Conservation (phyloP, 1,140 invertebrate genomes). For the Dendroctonus valens region DNA sequence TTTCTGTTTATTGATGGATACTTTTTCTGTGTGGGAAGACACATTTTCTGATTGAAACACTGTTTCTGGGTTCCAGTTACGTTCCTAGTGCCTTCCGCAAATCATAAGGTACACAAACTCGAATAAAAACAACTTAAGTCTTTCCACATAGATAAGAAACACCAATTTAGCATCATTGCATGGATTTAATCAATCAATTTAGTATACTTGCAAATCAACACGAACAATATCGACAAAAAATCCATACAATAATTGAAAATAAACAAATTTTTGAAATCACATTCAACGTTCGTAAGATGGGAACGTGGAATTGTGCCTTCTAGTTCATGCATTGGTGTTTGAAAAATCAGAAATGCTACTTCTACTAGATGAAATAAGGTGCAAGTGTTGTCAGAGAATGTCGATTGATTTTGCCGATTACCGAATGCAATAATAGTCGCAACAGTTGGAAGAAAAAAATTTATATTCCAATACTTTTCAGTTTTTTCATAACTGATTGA, state of each 20-base stretch:
- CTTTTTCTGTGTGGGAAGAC: constrained; percentile 75
- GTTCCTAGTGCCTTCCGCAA: constrained; percentile 22
- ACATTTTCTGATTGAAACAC: constrained; percentile 71
- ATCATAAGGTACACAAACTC: constrained; percentile 11
- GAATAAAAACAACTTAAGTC: constrained; percentile 47
- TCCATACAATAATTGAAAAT: no score
- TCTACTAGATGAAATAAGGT: background rate
- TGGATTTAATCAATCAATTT: no score
- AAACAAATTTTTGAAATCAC: constrained; percentile 11
- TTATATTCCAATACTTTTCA: no score
- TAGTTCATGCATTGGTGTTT: constrained; percentile 17
- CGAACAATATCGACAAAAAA: no score
- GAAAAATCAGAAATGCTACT: background rate
- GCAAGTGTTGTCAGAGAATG: background rate
- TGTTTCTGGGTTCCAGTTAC: background rate
- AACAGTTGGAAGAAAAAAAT: no score
- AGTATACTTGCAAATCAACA: no score
- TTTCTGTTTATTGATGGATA: constrained; percentile 30
- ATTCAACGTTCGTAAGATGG: constrained; percentile 17
- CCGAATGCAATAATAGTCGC: no score
- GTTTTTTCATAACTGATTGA: no score
- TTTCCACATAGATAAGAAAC: constrained; percentile 54
- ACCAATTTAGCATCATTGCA: constrained; percentile 37
- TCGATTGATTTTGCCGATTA: no score
- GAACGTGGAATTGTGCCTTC: constrained; percentile 3